Evolutionary conservation across 2,888 invertebrate genomes (phyloP).

Genomic region (Drosophila rellima): DNA sequence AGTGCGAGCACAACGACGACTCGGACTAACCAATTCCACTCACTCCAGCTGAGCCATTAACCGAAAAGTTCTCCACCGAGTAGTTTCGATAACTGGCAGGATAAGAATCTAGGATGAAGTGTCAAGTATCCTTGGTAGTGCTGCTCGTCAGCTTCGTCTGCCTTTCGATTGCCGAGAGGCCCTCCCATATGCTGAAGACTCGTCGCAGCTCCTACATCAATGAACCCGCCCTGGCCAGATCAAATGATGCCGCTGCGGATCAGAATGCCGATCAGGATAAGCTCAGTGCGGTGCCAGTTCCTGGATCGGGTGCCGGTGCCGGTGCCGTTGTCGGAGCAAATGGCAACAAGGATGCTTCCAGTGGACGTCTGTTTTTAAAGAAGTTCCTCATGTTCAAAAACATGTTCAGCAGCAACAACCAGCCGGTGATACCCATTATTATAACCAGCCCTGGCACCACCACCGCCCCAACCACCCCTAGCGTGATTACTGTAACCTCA

Average conservation of each 20-base stretch:
- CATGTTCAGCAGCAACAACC: slow-evolving; percentile 68
- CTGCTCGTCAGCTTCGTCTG: slow-evolving; percentile 52
- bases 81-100: slow-evolving; percentile 53
- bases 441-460: slow-evolving; percentile 67
- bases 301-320: slow-evolving; percentile 12
- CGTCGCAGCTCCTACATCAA: slow-evolving; percentile 56
- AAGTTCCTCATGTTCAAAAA: slow-evolving; percentile 82
- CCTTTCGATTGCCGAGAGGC: slow-evolving; percentile 30
- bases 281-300: slow-evolving; percentile 6
- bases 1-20: slow-evolving; percentile 54
- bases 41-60: not conserved
- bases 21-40: slow-evolving; percentile 1
- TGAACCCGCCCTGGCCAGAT: slow-evolving; percentile 58
- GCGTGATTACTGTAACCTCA: slow-evolving; percentile 50
- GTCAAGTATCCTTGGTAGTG: slow-evolving; percentile 40
- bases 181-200: slow-evolving; percentile 29
- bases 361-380: slow-evolving; percentile 80
- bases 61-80: slow-evolving; percentile 72
- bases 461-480: slow-evolving; percentile 25
- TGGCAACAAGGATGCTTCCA: slow-evolving; percentile 72
- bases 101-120: slow-evolving; percentile 29
- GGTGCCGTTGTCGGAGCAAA: not conserved
- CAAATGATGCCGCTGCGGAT: slow-evolving; percentile 45
- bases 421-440: slow-evolving; percentile 81
- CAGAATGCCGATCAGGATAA: slow-evolving; percentile 43